Evolutionary conservation across 2,113 vertebrate genomes (phyloP).

Genomic region (Sula dactylatra): DNA sequence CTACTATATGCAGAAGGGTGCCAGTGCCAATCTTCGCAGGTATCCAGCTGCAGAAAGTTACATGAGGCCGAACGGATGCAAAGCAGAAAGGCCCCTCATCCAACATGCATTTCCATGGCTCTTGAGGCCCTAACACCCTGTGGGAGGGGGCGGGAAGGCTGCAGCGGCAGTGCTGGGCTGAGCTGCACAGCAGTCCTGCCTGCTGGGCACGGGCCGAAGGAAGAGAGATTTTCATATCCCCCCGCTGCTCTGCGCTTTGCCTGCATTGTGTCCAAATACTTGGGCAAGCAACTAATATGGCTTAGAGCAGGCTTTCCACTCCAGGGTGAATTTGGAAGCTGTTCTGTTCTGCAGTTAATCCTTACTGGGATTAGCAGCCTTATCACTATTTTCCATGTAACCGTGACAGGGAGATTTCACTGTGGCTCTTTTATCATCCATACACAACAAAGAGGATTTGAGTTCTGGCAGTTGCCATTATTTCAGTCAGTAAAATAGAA

Average conservation of each 20-base stretch:
- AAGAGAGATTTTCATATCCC: background rate
- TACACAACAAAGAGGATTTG: background rate
- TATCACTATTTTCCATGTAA: background rate
- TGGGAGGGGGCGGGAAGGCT: accelerated
- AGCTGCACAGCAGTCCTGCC: background rate
- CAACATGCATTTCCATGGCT: background rate
- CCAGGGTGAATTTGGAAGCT: background rate
- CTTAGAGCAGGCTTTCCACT: background rate
- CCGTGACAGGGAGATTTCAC: background rate
- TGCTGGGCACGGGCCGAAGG: background rate
- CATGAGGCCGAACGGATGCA: background rate
- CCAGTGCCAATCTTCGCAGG: background rate
- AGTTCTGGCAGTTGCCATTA: background rate
- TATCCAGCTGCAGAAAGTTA: background rate
- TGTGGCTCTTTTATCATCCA: background rate
- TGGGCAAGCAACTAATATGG: background rate
- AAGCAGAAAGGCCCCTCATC: background rate
- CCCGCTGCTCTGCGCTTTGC: background rate
- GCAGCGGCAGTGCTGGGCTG: accelerated
- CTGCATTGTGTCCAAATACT: background rate
- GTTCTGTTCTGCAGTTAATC: background rate
- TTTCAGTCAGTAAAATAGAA: constrained; percentile 42
- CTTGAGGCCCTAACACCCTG: background rate
- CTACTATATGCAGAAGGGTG: background rate
- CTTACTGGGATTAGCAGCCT: background rate